A percentile compares a stretch with the other conserved stretches of the same genome.
These are phyloP conservation scores for Apomyelois bistriatella DNA, from an alignment of 2,888 invertebrate genomes.

Conservation along the genomic window DNA sequence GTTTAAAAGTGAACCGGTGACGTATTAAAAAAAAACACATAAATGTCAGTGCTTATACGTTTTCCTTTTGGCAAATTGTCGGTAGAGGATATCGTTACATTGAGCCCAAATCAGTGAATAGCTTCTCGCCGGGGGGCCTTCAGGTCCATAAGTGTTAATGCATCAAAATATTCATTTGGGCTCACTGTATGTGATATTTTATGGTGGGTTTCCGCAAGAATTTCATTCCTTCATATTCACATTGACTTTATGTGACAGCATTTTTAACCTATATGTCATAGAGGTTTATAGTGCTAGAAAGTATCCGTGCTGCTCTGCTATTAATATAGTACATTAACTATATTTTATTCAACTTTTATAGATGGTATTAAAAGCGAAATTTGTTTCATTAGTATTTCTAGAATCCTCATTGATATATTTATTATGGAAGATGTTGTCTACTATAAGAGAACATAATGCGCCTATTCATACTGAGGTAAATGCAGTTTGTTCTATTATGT, in stretches of 20 bases:
- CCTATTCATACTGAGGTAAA: no score
- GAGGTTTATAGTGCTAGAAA: no score
- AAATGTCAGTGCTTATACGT: slow-evolving; percentile 8
- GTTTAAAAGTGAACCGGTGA: neutral
- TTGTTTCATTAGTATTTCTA: no score
- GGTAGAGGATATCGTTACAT: slow-evolving; percentile 7
- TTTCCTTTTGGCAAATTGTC: slow-evolving; percentile 10
- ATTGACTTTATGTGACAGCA: neutral
- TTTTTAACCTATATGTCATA: neutral
- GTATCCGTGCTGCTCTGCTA: no score
- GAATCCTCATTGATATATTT: no score
- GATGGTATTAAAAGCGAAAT: no score
- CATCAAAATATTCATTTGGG: slow-evolving; percentile 12
- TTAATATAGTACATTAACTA: no score
- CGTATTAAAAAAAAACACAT: neutral
- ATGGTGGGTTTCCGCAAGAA: slow-evolving; percentile 1
- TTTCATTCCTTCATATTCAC: slow-evolving; percentile 4
- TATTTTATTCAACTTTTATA: no score
- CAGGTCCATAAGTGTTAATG: slow-evolving; percentile 10
- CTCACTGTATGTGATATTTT: neutral
- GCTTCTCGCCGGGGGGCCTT: neutral
- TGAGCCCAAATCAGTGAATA: slow-evolving; percentile 13
- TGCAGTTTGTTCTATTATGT: no score
- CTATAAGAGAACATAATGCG: no score
- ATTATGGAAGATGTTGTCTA: no score